phyloP scores from a whole-genome alignment of 2,797 vertebrate species.

The Molossus molossus region DNA sequence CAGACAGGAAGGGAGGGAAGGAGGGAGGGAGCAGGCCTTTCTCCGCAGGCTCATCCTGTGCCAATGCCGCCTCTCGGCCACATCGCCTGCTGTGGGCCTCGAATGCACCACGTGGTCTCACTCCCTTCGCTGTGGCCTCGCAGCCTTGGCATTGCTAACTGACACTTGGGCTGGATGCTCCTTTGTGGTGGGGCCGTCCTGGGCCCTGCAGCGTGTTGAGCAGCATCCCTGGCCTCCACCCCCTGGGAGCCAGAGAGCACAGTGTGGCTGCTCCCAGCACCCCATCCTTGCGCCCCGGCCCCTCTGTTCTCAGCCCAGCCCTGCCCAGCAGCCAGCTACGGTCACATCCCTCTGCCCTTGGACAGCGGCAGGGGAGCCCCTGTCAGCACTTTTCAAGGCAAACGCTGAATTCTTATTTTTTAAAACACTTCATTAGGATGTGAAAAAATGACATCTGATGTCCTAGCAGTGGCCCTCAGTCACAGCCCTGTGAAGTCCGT shows the following conservation, averaged over 20 bases:
- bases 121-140: neutral
- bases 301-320: neutral
- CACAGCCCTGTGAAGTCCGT: fast-evolving
- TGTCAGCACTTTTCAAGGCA: neutral
- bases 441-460: neutral
- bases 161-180: fast-evolving
- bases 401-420: neutral
- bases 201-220: too few relatives aligned
- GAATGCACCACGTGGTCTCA: fast-evolving
- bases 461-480: neutral
- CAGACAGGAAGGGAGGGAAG: neutral
- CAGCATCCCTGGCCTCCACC: too few relatives aligned
- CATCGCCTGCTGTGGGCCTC: neutral
- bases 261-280: fast-evolving
- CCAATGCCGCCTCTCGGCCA: neutral
- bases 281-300: fast-evolving
- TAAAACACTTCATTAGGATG: neutral
- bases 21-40: neutral
- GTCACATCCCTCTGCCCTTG: too few relatives aligned
- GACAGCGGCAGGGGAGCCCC: neutral
- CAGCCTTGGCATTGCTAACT: fast-evolving
- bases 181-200: too few relatives aligned
- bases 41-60: neutral
- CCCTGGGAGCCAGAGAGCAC: neutral
- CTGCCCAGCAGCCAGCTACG: fast-evolving